Evolutionary conservation across 2,888 invertebrate genomes (phyloP).

Genomic region (Dusona sp.): DNA sequence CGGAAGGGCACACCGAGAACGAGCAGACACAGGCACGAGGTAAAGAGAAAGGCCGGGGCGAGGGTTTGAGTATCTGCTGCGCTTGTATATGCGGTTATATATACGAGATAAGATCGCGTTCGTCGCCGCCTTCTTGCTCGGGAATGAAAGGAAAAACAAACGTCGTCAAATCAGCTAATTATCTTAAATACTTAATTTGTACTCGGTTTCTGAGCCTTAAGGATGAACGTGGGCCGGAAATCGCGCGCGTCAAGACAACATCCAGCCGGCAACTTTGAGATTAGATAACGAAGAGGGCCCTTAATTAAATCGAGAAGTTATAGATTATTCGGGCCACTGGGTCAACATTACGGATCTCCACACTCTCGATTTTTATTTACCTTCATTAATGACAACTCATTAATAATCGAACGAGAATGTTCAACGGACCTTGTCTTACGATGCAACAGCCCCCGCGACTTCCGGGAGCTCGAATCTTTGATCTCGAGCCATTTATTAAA

Average conservation of each 20-base stretch:
- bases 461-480: conserved; percentile 12
- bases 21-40: not conserved
- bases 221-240: conserved; percentile 51
- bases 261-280: conserved; percentile 46
- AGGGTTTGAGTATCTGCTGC: not conserved
- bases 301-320: conserved; percentile 66
- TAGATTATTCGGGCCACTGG: conserved; percentile 67
- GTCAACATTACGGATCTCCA: conserved; percentile 41
- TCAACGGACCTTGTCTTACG: conserved; percentile 8
- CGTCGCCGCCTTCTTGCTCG: conserved; percentile 19
- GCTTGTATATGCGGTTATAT: conserved; percentile 6
- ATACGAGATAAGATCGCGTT: conserved; percentile 37
- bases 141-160: conserved; percentile 67
- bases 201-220: conserved; percentile 41
- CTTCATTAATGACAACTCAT: conserved; percentile 1
- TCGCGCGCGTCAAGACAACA: conserved; percentile 31
- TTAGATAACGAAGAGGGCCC: conserved; percentile 63
- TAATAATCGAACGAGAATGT: conserved; percentile 6
- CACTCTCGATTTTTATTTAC: conserved; percentile 38
- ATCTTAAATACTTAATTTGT: conserved; percentile 80
- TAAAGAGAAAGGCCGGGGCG: conserved; percentile 4
- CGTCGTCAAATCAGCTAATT: conserved; percentile 74
- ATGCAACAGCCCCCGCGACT: not conserved
- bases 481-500: conserved; percentile 19
- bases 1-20: not conserved